Percentiles rank a stretch among this genome's conserved stretches.
Evolutionary conservation across 2,797 vertebrate genomes (phyloP).

Genomic region (Alcedo quadribrachys): DNA sequence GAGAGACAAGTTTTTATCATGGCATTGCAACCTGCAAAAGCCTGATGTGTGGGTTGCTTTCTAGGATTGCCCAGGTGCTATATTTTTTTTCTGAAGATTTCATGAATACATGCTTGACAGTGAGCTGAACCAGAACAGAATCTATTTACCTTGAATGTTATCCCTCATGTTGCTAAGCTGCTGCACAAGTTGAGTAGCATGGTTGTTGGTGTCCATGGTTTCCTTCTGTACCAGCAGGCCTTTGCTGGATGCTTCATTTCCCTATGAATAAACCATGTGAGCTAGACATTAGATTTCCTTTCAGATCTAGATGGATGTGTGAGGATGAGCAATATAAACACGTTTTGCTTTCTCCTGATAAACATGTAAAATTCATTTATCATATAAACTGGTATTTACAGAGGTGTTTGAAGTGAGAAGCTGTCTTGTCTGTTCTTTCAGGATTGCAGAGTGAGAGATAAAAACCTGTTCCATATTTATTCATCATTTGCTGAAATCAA

Average conservation of each 20-base stretch:
- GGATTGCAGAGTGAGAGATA: conserved; percentile 5
- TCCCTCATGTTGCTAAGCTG: conserved; percentile 83
- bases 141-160: conserved; percentile 87
- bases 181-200: conserved; percentile 84
- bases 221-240: conserved; percentile 79
- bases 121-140: conserved; percentile 10
- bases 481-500: conserved; percentile 14
- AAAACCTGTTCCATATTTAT: conserved; percentile 41
- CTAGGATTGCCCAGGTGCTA: not conserved
- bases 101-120: not conserved
- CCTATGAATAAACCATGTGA: conserved; percentile 80
- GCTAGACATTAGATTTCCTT: conserved; percentile 51
- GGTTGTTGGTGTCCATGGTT: conserved; percentile 79
- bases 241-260: conserved; percentile 75
- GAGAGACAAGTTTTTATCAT: not conserved
- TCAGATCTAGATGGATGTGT: not conserved
- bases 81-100: not conserved
- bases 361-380: not conserved
- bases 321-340: not conserved
- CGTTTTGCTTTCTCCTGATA: conserved; percentile 6
- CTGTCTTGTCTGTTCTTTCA: not conserved
- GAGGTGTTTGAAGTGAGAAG: not conserved
- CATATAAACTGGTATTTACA: conserved; percentile 38
- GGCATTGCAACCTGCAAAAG: not conserved
- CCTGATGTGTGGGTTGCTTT: not conserved